These are phyloP conservation scores for Phalloptychus januarius DNA, from an alignment of 2,797 vertebrate genomes.

Conservation along the genomic window DNA sequence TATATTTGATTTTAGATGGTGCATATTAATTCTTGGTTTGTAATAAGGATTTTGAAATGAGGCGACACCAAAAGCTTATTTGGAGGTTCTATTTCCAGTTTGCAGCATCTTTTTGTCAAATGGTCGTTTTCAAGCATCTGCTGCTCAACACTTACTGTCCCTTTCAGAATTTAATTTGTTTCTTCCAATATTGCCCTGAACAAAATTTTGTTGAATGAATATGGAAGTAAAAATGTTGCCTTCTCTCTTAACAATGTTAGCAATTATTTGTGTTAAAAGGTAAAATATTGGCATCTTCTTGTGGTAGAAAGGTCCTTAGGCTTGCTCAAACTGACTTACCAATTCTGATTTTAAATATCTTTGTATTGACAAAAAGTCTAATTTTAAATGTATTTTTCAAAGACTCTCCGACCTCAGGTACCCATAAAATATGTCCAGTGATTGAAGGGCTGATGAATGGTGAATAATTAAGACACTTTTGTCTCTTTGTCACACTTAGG, in stretches of 20 bases:
- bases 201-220: neutral
- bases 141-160: constrained; percentile 59
- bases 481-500: neutral
- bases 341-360: neutral
- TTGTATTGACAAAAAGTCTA: neutral
- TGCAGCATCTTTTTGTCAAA: constrained; percentile 49
- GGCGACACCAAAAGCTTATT: constrained; percentile 64
- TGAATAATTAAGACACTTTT: neutral
- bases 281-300: neutral
- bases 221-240: neutral
- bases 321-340: neutral
- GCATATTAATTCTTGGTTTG: constrained; percentile 60
- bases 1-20: constrained; percentile 68
- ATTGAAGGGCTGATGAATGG: neutral
- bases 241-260: neutral
- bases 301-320: neutral
- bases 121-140: constrained; percentile 58
- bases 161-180: constrained; percentile 64
- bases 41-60: constrained; percentile 72
- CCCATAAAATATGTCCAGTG: neutral
- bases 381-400: too few relatives aligned
- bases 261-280: neutral
- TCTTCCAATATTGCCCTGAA: constrained; percentile 10
- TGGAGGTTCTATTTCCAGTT: constrained; percentile 72
- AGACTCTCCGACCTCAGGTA: neutral